Evolutionary conservation across 2,113 vertebrate species (phyloP).

Genomic region (Rhinolophus ferrumequinum): DNA sequence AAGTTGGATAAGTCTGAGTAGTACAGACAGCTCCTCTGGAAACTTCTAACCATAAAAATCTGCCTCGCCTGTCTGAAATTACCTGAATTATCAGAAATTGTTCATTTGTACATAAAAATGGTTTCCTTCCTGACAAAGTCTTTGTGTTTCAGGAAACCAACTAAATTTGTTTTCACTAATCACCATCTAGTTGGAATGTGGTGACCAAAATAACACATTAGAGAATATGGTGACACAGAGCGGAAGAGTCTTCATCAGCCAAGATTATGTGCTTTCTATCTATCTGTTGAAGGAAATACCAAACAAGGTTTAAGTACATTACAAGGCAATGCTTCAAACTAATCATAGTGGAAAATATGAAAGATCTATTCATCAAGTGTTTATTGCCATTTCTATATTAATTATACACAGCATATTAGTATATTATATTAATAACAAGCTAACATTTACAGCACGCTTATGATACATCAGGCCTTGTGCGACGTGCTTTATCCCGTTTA

Average conservation of each 20-base stretch:
- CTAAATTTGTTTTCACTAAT: neutral
- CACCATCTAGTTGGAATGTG: neutral
- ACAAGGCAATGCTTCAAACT: neutral
- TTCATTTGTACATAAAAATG: slow-evolving; percentile 44
- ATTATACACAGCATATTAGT: neutral
- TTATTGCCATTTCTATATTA: neutral
- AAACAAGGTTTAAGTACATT: neutral
- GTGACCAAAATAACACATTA: slow-evolving; percentile 17
- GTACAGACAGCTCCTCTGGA: slow-evolving; percentile 43
- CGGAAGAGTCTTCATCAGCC: neutral
- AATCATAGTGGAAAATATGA: neutral
- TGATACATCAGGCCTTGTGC: neutral
- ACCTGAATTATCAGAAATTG: slow-evolving; percentile 49
- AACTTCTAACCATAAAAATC: slow-evolving; percentile 31
- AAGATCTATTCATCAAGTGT: neutral
- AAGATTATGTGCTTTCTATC: neutral
- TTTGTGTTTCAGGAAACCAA: slow-evolving; percentile 59
- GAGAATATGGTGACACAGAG: neutral
- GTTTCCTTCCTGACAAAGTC: slow-evolving; percentile 37
- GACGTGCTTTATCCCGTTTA: neutral
- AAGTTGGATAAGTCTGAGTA: slow-evolving; percentile 30
- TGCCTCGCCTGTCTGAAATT: slow-evolving; percentile 39
- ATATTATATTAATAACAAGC: neutral
- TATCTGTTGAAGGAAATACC: neutral
- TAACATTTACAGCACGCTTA: neutral